phyloP scores from a whole-genome alignment of 2,113 vertebrate species.

The Athene noctua region DNA sequence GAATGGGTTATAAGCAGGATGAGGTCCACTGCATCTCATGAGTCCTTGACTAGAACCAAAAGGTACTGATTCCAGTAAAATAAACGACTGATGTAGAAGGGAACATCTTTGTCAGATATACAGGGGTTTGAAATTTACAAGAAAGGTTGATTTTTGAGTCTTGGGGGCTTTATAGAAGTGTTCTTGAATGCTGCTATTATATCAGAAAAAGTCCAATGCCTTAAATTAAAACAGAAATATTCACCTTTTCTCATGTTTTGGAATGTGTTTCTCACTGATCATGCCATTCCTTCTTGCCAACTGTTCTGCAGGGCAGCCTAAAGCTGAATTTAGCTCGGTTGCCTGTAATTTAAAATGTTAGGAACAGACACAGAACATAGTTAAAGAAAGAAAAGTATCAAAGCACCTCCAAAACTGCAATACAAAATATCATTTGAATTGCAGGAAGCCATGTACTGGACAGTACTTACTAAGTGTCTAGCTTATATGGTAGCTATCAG shows the following conservation, averaged over 20 bases:
- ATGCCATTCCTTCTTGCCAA: neutral
- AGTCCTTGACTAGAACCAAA: neutral
- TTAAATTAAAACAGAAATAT: neutral
- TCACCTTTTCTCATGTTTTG: neutral
- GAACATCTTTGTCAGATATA: neutral
- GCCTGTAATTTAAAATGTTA: neutral
- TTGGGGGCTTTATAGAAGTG: neutral
- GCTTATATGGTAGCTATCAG: neutral
- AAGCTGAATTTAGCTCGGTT: neutral
- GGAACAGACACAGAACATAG: neutral
- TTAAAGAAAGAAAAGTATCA: neutral
- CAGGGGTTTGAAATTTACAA: neutral
- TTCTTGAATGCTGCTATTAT: neutral
- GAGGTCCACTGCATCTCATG: neutral
- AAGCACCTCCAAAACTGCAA: neutral
- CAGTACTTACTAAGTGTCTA: neutral
- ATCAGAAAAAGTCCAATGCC: neutral
- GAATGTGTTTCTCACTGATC: neutral
- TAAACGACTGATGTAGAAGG: neutral
- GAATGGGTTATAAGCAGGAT: neutral
- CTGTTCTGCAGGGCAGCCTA: neutral
- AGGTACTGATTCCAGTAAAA: neutral
- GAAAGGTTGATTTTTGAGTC: neutral
- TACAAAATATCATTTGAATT: neutral
- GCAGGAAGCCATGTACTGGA: neutral